A percentile compares a stretch with the other conserved stretches of the same genome.
Evolutionary conservation across 2,888 invertebrate genomes (phyloP).

Genomic region (Philopedon plagiatum): DNA sequence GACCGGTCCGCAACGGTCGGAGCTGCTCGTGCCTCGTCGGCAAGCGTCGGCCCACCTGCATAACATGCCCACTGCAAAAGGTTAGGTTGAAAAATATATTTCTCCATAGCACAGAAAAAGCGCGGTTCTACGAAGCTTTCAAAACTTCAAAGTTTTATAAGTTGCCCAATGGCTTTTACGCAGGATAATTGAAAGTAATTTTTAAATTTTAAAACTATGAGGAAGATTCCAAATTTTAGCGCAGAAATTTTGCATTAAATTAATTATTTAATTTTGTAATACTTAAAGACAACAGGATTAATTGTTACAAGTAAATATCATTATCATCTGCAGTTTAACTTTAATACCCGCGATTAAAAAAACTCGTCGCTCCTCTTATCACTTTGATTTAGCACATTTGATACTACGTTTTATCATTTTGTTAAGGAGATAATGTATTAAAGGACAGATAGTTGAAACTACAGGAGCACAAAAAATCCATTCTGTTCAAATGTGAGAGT

Average conservation of each 20-base stretch:
- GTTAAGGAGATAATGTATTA: too few relatives aligned
- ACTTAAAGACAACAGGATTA: too few relatives aligned
- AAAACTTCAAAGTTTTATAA: constrained; percentile 17
- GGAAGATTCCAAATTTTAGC: not conserved
- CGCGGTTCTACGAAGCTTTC: constrained; percentile 39
- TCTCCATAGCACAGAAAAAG: constrained; percentile 23
- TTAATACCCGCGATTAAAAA: too few relatives aligned
- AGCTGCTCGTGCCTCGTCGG: constrained; percentile 65
- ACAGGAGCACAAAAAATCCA: too few relatives aligned
- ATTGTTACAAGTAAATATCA: too few relatives aligned
- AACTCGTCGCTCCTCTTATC: not conserved
- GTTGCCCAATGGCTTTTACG: constrained; percentile 22
- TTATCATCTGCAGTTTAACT: too few relatives aligned
- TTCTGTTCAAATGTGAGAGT: too few relatives aligned
- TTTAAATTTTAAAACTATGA: not conserved
- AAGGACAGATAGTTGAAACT: too few relatives aligned
- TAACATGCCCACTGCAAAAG: constrained; percentile 67
- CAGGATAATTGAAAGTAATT: not conserved
- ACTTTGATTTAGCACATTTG: not conserved
- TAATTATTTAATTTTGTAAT: not conserved
- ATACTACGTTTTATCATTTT: not conserved
- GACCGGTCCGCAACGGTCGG: constrained; percentile 66
- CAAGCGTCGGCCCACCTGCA: constrained; percentile 70
- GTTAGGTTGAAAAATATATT: constrained; percentile 61
- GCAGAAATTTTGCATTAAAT: not conserved